Evolutionary conservation across 2,113 vertebrate genomes (phyloP).

Genomic region (Eleginops maclovinus): DNA sequence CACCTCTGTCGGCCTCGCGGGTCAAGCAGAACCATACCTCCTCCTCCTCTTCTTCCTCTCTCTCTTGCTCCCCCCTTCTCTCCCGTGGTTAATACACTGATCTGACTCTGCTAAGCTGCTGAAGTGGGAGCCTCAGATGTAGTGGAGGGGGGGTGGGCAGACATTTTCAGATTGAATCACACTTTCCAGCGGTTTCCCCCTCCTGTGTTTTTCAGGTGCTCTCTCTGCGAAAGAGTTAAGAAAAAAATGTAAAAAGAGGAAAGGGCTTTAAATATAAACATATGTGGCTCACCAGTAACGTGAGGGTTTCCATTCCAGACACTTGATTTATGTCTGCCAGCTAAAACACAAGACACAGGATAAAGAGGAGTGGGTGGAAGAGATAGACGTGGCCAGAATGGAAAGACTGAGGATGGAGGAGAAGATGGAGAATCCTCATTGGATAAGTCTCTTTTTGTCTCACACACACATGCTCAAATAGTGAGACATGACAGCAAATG

Average conservation of each 20-base stretch:
- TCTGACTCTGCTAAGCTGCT: slow-evolving; percentile 58
- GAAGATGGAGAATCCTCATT: slow-evolving; percentile 25
- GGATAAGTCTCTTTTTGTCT: slow-evolving; percentile 6
- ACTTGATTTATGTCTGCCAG: slow-evolving; percentile 70
- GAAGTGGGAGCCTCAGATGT: slow-evolving; percentile 49
- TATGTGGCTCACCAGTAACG: slow-evolving; percentile 70
- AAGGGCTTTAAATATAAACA: slow-evolving; percentile 77
- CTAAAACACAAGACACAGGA: slow-evolving; percentile 66
- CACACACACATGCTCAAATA: slow-evolving; percentile 1
- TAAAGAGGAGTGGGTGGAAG: slow-evolving; percentile 36
- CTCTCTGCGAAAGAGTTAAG: slow-evolving; percentile 25
- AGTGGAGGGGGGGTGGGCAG: slow-evolving; percentile 1
- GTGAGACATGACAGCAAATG: slow-evolving; percentile 1
- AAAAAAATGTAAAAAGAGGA: slow-evolving; percentile 36
- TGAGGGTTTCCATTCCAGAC: slow-evolving; percentile 77
- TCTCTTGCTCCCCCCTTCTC: background rate
- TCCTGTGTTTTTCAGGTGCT: slow-evolving; percentile 66
- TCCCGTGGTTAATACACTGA: slow-evolving; percentile 43
- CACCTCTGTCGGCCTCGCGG: slow-evolving; percentile 79
- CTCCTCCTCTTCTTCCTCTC: background rate
- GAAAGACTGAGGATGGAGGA: slow-evolving; percentile 55
- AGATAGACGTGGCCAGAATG: slow-evolving; percentile 58
- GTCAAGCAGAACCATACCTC: slow-evolving; percentile 76
- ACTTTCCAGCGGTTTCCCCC: slow-evolving; percentile 73
- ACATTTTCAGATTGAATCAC: slow-evolving; percentile 74